Conservation (phyloP, 2,797 vertebrate genomes). For the Babyrousa celebensis region DNA sequence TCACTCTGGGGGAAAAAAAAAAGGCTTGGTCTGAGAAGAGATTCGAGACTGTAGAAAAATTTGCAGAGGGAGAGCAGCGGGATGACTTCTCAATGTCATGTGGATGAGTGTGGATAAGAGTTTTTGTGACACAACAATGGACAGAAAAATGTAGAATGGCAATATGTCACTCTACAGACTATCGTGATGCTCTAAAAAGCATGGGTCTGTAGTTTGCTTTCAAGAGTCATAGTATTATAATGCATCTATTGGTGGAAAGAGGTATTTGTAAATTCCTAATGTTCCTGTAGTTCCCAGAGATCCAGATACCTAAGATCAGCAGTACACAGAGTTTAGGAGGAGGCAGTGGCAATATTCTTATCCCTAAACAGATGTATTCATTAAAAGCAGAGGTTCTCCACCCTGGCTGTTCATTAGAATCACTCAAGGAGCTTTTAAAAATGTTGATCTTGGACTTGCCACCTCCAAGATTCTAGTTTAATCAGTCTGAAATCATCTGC, state of each 20-base stretch:
- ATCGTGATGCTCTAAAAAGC: constrained; percentile 36
- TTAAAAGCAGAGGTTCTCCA: neutral
- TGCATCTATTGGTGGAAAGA: neutral
- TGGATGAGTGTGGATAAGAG: neutral
- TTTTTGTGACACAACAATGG: neutral
- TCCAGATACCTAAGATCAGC: neutral
- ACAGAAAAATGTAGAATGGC: constrained; percentile 35
- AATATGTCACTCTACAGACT: neutral
- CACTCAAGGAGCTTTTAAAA: neutral
- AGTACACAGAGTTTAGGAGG: neutral
- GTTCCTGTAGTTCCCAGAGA: neutral
- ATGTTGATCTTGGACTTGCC: neutral
- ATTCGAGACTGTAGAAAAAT: constrained; percentile 42
- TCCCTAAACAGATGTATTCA: neutral
- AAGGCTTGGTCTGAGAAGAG: neutral
- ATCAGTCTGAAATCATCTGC: neutral
- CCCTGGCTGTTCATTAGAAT: neutral
- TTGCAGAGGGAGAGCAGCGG: neutral
- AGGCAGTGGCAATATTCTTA: neutral
- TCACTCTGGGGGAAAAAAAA: neutral
- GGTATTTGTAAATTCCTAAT: neutral
- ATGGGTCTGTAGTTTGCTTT: neutral
- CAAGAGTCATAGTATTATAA: neutral
- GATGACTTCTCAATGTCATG: constrained; percentile 21
- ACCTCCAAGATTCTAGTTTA: neutral